Conservation (phyloP, 1,140 invertebrate species). For the Diploscapter pachys region DNA sequence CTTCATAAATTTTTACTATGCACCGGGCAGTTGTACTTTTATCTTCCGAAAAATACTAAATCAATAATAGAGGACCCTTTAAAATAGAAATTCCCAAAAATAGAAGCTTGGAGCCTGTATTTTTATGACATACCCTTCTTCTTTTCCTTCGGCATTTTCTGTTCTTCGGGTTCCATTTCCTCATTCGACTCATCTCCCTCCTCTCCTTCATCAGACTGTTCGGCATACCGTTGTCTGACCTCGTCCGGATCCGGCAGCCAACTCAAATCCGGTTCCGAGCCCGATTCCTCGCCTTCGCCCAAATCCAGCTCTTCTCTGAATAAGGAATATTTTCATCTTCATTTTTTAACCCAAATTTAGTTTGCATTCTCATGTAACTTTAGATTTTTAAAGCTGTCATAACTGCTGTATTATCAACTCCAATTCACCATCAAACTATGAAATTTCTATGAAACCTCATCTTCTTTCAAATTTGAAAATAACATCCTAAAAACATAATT, state of each 20-base stretch:
- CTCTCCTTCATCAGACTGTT: constrained; percentile 9
- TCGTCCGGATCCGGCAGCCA: constrained; percentile 47
- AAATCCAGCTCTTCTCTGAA: constrained; percentile 20
- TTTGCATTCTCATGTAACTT: constrained; percentile 8
- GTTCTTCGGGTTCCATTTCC: background rate
- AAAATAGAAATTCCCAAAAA: constrained; percentile 22
- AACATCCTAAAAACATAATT: too few relatives aligned
- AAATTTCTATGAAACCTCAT: too few relatives aligned
- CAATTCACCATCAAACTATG: too few relatives aligned
- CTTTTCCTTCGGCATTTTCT: constrained; percentile 8
- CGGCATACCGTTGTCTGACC: constrained; percentile 2
- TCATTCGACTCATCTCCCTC: constrained; percentile 6
- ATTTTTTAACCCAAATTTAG: constrained; percentile 12
- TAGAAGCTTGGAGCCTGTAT: constrained; percentile 30
- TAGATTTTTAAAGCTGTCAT: constrained; percentile 4
- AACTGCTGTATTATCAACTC: background rate
- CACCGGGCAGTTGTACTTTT: too few relatives aligned
- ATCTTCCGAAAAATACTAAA: background rate
- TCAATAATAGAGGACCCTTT: constrained; percentile 15
- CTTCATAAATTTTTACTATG: too few relatives aligned
- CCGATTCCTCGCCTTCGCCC: constrained; percentile 14
- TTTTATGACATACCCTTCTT: constrained; percentile 24
- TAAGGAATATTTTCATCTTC: background rate
- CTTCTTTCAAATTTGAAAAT: too few relatives aligned
- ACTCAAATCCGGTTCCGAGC: constrained; percentile 33